Conservation (phyloP, 1,140 invertebrate species). For the Orchesella cincta region DNA sequence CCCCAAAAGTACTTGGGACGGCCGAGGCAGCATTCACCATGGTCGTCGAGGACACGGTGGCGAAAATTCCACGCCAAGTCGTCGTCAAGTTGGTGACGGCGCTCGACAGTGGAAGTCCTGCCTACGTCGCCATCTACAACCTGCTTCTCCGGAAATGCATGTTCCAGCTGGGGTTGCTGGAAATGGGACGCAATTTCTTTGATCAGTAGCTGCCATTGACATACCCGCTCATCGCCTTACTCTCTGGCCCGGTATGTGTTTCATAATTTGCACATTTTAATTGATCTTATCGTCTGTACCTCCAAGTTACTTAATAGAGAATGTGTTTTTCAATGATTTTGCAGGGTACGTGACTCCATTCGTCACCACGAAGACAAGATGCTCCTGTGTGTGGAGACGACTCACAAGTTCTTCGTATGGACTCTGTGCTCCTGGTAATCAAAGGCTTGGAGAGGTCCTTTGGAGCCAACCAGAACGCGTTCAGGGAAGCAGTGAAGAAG, state of each 20-base stretch:
- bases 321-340: too few relatives aligned
- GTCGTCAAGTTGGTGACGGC: not conserved
- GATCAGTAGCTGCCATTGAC: conserved; percentile 53
- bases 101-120: conserved; percentile 8
- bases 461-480: not conserved
- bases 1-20: not conserved
- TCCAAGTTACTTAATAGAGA: too few relatives aligned
- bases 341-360: conserved; percentile 76
- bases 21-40: not conserved
- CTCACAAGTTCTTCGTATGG: conserved; percentile 71
- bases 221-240: conserved; percentile 60
- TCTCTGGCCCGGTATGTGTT: conserved; percentile 72
- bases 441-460: not conserved
- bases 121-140: conserved; percentile 68
- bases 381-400: conserved; percentile 72
- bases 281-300: too few relatives aligned
- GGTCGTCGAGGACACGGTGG: not conserved
- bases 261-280: too few relatives aligned
- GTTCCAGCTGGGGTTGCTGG: conserved; percentile 56
- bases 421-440: conserved; percentile 61
- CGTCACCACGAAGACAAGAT: conserved; percentile 70
- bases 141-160: conserved; percentile 73
- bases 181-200: conserved; percentile 63
- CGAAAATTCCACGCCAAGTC: not conserved
- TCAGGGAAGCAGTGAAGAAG: not conserved